Conservation (phyloP, 1,140 invertebrate genomes). For the Neotoxoptera formosana region DNA sequence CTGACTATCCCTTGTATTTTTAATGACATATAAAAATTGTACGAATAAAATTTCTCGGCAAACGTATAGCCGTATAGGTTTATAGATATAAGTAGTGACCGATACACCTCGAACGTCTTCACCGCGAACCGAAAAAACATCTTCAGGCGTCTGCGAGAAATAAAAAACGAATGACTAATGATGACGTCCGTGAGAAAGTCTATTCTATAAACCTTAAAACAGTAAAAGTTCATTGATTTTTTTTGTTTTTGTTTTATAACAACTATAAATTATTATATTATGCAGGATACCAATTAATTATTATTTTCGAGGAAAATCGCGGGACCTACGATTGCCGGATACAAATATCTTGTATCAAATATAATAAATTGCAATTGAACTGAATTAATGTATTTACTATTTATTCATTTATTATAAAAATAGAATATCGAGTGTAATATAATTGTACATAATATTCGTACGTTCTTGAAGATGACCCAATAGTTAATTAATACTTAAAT, state of each 20-base stretch:
- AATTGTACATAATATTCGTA: neutral
- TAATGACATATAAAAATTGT: neutral
- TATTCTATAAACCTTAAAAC: neutral
- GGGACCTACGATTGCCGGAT: neutral
- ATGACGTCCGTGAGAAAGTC: neutral
- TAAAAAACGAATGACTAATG: conserved; percentile 32
- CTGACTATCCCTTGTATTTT: conserved; percentile 24
- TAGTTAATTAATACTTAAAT: neutral
- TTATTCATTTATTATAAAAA: neutral
- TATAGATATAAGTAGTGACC: neutral
- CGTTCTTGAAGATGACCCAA: neutral
- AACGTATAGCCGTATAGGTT: neutral
- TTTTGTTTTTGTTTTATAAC: neutral
- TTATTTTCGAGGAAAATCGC: neutral
- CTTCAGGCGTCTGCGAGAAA: neutral
- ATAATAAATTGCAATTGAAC: neutral
- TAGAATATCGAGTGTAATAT: neutral
- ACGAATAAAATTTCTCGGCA: neutral
- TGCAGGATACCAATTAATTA: neutral
- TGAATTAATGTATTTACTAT: neutral
- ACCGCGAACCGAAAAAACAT: neutral
- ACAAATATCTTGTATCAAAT: neutral
- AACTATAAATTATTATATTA: neutral
- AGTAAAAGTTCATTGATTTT: neutral
- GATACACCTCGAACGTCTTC: neutral